phyloP scores from a whole-genome alignment of 2,888 invertebrate genomes.

The Choreutis nemorana region DNA sequence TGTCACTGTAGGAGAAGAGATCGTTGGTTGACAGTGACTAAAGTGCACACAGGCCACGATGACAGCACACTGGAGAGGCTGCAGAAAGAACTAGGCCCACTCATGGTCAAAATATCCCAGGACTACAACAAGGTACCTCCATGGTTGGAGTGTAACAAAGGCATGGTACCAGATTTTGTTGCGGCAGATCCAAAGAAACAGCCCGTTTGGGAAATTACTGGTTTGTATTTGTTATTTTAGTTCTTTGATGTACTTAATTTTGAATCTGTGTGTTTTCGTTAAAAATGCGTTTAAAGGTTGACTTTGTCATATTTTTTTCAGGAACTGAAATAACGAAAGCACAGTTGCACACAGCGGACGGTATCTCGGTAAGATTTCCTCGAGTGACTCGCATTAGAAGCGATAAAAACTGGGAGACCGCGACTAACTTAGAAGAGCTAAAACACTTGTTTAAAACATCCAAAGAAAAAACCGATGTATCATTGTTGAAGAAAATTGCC shows the following conservation, averaged over 20 bases:
- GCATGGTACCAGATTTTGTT: slow-evolving; percentile 90
- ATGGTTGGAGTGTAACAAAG: slow-evolving; percentile 85
- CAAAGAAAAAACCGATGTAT: slow-evolving; percentile 70
- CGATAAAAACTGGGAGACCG: slow-evolving; percentile 86
- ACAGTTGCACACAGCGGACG: slow-evolving; percentile 88
- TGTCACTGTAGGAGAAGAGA: slow-evolving; percentile 73
- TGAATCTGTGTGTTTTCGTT: no score
- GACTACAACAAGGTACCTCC: slow-evolving; percentile 74
- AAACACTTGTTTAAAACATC: slow-evolving; percentile 73
- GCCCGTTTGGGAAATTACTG: slow-evolving; percentile 96
- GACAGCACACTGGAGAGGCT: slow-evolving; percentile 83
- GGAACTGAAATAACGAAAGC: slow-evolving; percentile 82
- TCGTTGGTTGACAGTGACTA: slow-evolving; percentile 90
- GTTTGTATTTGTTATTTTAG: no score
- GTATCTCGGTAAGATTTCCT: slow-evolving; percentile 94
- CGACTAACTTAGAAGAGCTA: slow-evolving; percentile 81
- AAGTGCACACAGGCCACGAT: slow-evolving; percentile 89
- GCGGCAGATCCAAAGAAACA: slow-evolving; percentile 83
- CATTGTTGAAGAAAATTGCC: slow-evolving; percentile 57
- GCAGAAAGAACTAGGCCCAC: slow-evolving; percentile 65
- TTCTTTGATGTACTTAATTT: not conserved
- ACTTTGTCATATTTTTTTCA: slow-evolving; percentile 18
- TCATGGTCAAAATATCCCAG: slow-evolving; percentile 84
- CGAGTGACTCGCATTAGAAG: slow-evolving; percentile 82
- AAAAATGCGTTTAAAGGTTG: no score